phyloP scores from a whole-genome alignment of 2,113 vertebrate genomes.

The Cyprinus carpio region DNA sequence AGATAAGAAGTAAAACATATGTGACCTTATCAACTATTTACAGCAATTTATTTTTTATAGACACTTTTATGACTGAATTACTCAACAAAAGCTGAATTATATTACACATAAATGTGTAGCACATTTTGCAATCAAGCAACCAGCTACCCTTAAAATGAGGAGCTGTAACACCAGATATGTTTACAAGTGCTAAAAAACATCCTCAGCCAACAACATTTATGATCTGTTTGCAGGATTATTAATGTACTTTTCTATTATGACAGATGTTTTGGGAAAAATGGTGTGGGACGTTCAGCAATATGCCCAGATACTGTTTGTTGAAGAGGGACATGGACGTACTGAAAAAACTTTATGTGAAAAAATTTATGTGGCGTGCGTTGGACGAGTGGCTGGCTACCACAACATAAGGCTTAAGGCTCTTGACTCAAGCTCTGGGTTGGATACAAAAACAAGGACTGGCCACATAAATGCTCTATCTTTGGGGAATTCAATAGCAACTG shows the following conservation, averaged over 20 bases:
- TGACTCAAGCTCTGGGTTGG: constrained; percentile 58
- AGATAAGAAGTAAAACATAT: background rate
- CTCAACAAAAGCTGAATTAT: background rate
- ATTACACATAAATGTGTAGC: background rate
- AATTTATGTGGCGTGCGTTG: constrained; percentile 41
- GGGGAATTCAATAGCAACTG: background rate
- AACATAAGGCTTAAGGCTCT: constrained; percentile 64
- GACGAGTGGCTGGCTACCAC: constrained; percentile 57
- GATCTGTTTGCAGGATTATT: constrained; percentile 10
- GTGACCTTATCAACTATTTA: background rate
- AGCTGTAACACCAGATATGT: constrained; percentile 1
- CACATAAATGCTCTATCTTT: constrained; percentile 27
- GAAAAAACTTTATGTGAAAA: constrained; percentile 1
- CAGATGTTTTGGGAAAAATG: constrained; percentile 11
- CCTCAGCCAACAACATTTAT: constrained; percentile 18
- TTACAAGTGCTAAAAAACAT: constrained; percentile 2
- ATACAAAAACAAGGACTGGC: constrained; percentile 57
- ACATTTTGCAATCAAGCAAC: background rate
- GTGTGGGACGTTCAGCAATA: constrained; percentile 11
- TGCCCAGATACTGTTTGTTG: constrained; percentile 41
- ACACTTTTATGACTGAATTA: background rate
- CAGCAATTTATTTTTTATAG: background rate
- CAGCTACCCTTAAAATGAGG: background rate
- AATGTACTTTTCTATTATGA: constrained; percentile 31
- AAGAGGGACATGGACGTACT: constrained; percentile 17